Evolutionary conservation across 1,140 invertebrate genomes (phyloP), one percentile per base, ranked within the genome.

Genomic region (Halictus rubicundus): DNA sequence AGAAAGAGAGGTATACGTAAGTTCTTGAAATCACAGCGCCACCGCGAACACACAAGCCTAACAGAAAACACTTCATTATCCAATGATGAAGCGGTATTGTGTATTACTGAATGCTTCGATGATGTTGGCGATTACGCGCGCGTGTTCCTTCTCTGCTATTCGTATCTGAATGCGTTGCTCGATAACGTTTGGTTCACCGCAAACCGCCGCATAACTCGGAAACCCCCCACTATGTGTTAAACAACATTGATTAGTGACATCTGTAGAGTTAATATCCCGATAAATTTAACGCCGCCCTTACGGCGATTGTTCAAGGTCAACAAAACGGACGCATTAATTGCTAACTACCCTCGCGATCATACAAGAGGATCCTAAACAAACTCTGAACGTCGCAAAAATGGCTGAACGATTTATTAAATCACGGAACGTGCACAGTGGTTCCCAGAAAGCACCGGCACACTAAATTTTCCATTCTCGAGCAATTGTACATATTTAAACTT

Each of bases 241-340:
- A 86, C 75, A 81, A 81, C 84, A 86, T 86, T 86, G 84, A 86
- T 86, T 86, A 85, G 80, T 80, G 80, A 86, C 84, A 82, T 86
- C 68, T 83, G 83, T 80, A 82, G 81, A 85, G 84, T 86, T 85
- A 86, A 86, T 86, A 86, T 85, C 69, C 74, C 83, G 75, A 85
- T 86, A 81, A 77, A 81, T 81, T 77, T 81, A 69, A 77, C 68
- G 32, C 10, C 32, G 19, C 61, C 52, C 19, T 49, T 80, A 52
- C 49, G 23, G 3, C 37, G 57, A 46, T 57, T 32, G 25, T 68
- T 77, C 49, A 49, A 39, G 39, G 14, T 3, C 7, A 23, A 54
- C n/a, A 52, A 5, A 19, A 2, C 5, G 2, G 10, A 69, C 46
- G 2, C 32, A 32, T 32, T 32, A 32, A 32, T 32, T 32, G 32